Evolutionary conservation across 2,888 invertebrate species (phyloP).

Genomic region (Protonemura montana): DNA sequence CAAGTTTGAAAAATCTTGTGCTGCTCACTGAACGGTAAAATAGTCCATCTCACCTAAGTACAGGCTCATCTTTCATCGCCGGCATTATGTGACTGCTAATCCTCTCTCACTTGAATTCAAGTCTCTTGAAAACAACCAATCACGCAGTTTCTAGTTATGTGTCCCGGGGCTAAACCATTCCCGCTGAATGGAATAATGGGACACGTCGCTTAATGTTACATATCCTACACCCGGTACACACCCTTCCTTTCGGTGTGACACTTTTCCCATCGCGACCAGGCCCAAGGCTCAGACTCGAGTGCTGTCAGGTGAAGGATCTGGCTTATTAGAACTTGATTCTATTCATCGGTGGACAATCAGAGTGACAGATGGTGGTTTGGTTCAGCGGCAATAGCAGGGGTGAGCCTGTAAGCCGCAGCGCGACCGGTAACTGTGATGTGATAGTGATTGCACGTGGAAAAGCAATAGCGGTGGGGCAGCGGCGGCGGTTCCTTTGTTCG

Average conservation of each 20-base stretch:
- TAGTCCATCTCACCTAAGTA: constrained; percentile 18
- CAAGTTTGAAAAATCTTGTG: constrained; percentile 22
- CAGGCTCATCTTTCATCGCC: constrained; percentile 32
- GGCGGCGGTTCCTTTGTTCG: constrained; percentile 18
- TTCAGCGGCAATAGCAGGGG: neutral
- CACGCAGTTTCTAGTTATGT: constrained; percentile 38
- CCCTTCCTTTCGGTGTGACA: constrained; percentile 33
- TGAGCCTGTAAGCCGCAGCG: neutral
- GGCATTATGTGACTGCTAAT: constrained; percentile 33
- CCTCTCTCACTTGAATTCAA: constrained; percentile 39
- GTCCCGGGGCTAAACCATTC: neutral
- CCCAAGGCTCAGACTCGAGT: neutral
- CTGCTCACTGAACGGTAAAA: constrained; percentile 35
- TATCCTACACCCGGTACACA: neutral
- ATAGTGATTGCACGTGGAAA: constrained; percentile 15
- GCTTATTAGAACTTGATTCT: constrained; percentile 37
- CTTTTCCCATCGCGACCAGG: constrained; percentile 34
- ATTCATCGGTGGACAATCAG: constrained; percentile 33
- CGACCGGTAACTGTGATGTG: constrained; percentile 16
- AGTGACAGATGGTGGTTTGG: constrained; percentile 36
- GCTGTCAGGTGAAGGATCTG: constrained; percentile 40
- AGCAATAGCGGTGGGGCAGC: neutral
- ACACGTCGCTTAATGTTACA: constrained; percentile 36
- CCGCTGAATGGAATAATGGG: constrained; percentile 21
- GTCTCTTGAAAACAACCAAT: constrained; percentile 40